phyloP scores from a whole-genome alignment of 2,113 vertebrate genomes.

The mouse (Mus musculus) region DNA sequence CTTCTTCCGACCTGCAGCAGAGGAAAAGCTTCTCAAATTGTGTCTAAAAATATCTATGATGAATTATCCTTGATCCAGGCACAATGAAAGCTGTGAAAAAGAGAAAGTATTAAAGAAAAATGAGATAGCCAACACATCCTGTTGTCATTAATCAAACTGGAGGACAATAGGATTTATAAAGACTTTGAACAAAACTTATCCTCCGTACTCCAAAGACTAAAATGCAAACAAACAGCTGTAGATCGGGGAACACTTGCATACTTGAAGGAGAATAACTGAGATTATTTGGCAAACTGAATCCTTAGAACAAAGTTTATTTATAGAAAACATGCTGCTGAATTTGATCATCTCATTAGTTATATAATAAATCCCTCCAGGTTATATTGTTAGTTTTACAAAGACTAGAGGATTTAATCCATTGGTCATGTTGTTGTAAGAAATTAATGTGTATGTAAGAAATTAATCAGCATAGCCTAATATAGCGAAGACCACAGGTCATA shows the following conservation, averaged over 20 bases:
- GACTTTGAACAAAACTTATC: not conserved
- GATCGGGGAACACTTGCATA: not conserved
- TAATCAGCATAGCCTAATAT: not conserved
- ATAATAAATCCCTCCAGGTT: not conserved
- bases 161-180: constrained; percentile 42
- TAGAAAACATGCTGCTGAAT: constrained; percentile 13
- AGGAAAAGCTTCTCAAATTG: constrained; percentile 37
- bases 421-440: not conserved
- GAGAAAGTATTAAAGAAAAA: constrained; percentile 55
- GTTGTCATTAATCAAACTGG: constrained; percentile 53
- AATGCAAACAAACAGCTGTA: constrained; percentile 32
- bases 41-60: constrained; percentile 42
- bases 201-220: constrained; percentile 42
- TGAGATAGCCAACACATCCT: constrained; percentile 17
- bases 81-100: constrained; percentile 53
- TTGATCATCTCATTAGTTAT: not conserved
- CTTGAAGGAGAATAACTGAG: not conserved
- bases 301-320: constrained; percentile 1
- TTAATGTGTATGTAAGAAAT: not conserved
- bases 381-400: constrained; percentile 25
- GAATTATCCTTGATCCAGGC: constrained; percentile 53
- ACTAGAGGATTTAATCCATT: not conserved
- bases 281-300: constrained; percentile 19
- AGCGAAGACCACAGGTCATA: not conserved
- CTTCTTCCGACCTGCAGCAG: constrained; percentile 23